phyloP scores from a whole-genome alignment of 2,113 vertebrate genomes.

The Hippocampus abdominalis region DNA sequence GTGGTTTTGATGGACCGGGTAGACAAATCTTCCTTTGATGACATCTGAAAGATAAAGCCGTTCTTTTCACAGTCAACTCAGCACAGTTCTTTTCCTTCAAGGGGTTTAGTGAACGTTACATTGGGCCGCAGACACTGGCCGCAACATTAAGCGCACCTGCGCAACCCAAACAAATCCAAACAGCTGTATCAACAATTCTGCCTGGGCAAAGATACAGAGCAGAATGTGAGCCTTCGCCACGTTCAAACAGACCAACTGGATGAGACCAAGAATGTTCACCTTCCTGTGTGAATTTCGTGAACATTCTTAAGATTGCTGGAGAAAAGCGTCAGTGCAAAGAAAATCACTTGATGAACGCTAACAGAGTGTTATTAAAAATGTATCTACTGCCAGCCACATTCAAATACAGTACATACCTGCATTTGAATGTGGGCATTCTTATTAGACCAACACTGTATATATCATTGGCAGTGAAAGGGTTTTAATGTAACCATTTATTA shows the following conservation, averaged over 20 bases:
- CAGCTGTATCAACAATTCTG: not conserved
- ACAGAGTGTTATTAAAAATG: not conserved
- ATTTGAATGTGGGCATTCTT: too few relatives aligned
- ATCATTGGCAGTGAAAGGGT: too few relatives aligned
- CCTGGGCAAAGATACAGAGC: not conserved
- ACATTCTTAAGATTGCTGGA: not conserved
- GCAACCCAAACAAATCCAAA: not conserved
- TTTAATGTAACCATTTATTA: too few relatives aligned
- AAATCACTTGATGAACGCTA: not conserved
- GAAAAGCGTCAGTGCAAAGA: not conserved
- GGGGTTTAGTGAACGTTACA: not conserved
- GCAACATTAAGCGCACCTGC: not conserved
- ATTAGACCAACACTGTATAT: too few relatives aligned
- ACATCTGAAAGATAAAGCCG: slow-evolving; percentile 30
- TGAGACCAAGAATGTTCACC: not conserved
- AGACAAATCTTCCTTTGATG: slow-evolving; percentile 5
- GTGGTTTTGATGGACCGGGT: slow-evolving; percentile 39
- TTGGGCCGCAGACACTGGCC: not conserved
- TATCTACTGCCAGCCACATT: too few relatives aligned
- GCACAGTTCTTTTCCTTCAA: not conserved
- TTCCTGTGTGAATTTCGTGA: not conserved
- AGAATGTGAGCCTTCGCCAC: not conserved
- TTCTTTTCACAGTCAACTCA: not conserved
- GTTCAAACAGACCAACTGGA: not conserved
- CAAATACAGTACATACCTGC: too few relatives aligned